A percentile compares a stretch with the other conserved stretches of the same genome.
Conservation (phyloP, 2,888 invertebrate genomes). For the Drosophila tanythrix region DNA sequence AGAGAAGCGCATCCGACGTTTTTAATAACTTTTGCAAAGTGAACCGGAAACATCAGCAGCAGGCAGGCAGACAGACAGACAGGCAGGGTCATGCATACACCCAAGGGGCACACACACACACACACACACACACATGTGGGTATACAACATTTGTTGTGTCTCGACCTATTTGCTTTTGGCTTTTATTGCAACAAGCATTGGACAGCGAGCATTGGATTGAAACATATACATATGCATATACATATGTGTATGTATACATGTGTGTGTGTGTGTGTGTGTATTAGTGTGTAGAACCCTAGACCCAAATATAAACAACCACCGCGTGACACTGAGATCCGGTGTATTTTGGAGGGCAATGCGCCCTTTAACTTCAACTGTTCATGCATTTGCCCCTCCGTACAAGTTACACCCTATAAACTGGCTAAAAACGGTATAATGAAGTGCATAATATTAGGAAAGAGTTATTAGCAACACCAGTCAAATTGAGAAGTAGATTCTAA, state of each 20-base stretch:
- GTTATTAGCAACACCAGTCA: background rate
- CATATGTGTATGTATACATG: background rate
- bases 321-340: slow-evolving; percentile 50
- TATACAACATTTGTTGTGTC: slow-evolving; percentile 29
- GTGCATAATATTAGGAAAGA: background rate
- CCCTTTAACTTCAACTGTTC: slow-evolving; percentile 47
- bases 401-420: slow-evolving; percentile 3
- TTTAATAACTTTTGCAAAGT: slow-evolving; percentile 76
- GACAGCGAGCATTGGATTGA: slow-evolving; percentile 27
- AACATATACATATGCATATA: slow-evolving; percentile 3
- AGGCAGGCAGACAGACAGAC: slow-evolving; percentile 44
- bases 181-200: slow-evolving; percentile 69
- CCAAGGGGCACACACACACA: slow-evolving; percentile 23
- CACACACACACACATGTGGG: slow-evolving; percentile 5
- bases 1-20: slow-evolving; percentile 49
- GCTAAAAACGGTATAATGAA: background rate
- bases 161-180: slow-evolving; percentile 69
- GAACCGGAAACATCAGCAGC: slow-evolving; percentile 70
- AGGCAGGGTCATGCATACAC: slow-evolving; percentile 48
- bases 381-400: slow-evolving; percentile 7
- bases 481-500: background rate
- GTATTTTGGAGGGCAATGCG: slow-evolving; percentile 51
- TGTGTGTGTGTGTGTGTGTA: background rate
- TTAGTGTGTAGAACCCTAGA: slow-evolving; percentile 27
- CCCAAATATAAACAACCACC: slow-evolving; percentile 56